Evolutionary conservation across 2,888 invertebrate genomes (phyloP).

Genomic region (Pristionchus arcanus): DNA sequence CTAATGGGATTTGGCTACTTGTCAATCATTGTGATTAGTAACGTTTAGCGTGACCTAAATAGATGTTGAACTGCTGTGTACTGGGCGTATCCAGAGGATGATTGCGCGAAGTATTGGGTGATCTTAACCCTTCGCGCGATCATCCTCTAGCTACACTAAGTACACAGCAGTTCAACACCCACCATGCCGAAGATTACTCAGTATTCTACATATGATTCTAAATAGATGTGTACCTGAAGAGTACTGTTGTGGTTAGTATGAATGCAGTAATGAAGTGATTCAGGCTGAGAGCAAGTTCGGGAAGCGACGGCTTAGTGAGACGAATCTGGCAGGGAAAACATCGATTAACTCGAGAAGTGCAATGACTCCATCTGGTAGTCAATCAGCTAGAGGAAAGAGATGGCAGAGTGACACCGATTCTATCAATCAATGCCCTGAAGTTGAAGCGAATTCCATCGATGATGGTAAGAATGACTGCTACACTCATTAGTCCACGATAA

Average conservation of each 20-base stretch:
- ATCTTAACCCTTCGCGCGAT: no score
- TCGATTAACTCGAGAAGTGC: slow-evolving; percentile 60
- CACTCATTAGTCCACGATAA: background rate
- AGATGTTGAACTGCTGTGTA: background rate
- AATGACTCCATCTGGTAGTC: slow-evolving; percentile 59
- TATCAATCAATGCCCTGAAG: slow-evolving; percentile 78
- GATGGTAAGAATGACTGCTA: slow-evolving; percentile 63
- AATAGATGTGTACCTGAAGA: no score
- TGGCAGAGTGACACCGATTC: slow-evolving; percentile 79
- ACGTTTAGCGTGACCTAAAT: background rate
- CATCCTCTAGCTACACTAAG: no score
- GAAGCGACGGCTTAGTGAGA: slow-evolving; percentile 77
- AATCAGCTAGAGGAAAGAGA: slow-evolving; percentile 61
- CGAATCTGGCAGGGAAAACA: slow-evolving; percentile 72
- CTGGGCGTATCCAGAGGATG: no score
- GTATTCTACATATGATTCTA: no score
- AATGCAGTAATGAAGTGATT: background rate
- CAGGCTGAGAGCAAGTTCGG: slow-evolving; percentile 67
- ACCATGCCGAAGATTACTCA: no score
- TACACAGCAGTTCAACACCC: no score
- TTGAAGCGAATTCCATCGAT: slow-evolving; percentile 76
- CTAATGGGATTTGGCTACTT: background rate
- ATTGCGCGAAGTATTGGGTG: no score
- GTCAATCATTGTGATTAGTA: background rate
- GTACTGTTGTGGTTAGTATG: no score